Conservation (phyloP, 2,888 invertebrate species). For the Hecatera dysodea region DNA sequence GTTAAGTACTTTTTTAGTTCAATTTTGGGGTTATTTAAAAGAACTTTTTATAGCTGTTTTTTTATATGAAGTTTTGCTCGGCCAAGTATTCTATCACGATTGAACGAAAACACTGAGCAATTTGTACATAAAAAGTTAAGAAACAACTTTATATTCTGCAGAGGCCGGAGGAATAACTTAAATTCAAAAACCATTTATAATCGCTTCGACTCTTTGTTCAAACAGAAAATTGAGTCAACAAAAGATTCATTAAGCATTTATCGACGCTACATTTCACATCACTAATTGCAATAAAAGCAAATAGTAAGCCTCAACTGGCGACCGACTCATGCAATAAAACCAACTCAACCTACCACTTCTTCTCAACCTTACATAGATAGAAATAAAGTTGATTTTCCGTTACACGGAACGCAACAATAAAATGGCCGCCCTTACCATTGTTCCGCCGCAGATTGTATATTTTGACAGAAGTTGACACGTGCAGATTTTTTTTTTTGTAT, state of each 20-base stretch:
- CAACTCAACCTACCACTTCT: conserved; percentile 18
- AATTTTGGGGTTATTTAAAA: conserved; percentile 8
- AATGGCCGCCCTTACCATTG: conserved; percentile 58
- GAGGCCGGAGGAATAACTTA: background rate
- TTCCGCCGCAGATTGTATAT: conserved; percentile 62
- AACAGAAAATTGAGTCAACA: conserved; percentile 23
- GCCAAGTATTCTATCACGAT: background rate
- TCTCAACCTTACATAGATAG: background rate
- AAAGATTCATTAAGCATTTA: conserved; percentile 45
- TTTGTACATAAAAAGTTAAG: background rate
- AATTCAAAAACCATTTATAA: conserved; percentile 12
- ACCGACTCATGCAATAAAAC: conserved; percentile 49
- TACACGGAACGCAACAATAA: conserved; percentile 11
- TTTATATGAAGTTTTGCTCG: background rate
- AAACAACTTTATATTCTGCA: background rate
- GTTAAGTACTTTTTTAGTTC: conserved; percentile 31
- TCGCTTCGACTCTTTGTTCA: conserved; percentile 8
- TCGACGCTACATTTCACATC: conserved; percentile 55
- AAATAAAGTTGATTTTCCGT: conserved; percentile 38
- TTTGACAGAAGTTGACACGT: conserved; percentile 68
- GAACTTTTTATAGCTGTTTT: background rate
- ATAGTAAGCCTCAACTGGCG: conserved; percentile 50
- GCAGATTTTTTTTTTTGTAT: conserved; percentile 54
- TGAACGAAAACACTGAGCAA: background rate
- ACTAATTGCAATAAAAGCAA: conserved; percentile 65